Evolutionary conservation across 1,140 invertebrate genomes (phyloP), one percentile per base, ranked within the genome.

Genomic region (Parapsyche elsis): DNA sequence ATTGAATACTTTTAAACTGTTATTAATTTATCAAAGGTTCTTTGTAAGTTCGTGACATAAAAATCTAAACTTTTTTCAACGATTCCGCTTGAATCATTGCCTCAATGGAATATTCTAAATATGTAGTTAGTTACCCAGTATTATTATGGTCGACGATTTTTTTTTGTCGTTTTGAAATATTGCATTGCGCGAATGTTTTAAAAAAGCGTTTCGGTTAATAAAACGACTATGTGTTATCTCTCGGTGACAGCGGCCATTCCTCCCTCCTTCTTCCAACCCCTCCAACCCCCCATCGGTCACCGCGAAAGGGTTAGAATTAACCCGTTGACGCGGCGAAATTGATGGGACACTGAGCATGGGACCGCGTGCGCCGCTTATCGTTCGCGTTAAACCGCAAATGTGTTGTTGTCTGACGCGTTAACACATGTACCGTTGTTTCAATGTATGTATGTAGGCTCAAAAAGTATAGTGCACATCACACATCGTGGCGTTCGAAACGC

Each of bases 311-410:
- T 67, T 67, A 67, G 24, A 67, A 67, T 67, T 24, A 67, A 67
- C 64, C 64, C 64, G 64, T 67, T 67, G 64, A 67, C 64, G 64
- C 64, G 5, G 64, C 64, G 10, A 23, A 67, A 67, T 67, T 67
- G 64, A 67, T 67, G 64, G 64, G 9, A 23, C 5, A 23, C 23
- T 10, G 16, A 53, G 16, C 10, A 16, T 16, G 49, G 12, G 49
- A 53, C 49, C 49, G 49, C 49, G 49, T 14, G 12, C 10, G 49
- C 21, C 64, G 64, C 64, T 67, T 67, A 67, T 67, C 64, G 64
- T 23, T 12, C 9, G 24, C 24, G 64, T 67, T 67, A 24, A 67
- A 67, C 64, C 64, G 64, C 64, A 67, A 67, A 67, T 24, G 64
- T 61, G n/a, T 19, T 61, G 16, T 53, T 14, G 59, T 21, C 59